These are phyloP conservation scores for Anguilla obscura DNA, from an alignment of 2,797 vertebrate genomes.

Conservation along the genomic window DNA sequence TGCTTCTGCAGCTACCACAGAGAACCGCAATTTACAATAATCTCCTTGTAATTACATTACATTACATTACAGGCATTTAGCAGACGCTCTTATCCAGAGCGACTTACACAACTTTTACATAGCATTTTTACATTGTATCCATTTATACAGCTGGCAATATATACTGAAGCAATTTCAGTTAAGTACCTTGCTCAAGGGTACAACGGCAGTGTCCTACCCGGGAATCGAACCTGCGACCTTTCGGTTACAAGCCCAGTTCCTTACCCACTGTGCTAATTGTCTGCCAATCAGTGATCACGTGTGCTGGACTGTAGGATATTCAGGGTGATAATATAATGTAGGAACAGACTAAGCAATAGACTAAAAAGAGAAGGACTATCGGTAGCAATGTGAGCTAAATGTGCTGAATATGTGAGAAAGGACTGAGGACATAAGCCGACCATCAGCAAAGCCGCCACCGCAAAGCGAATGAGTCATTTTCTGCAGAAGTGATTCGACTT, in stretches of 20 bases:
- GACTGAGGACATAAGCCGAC: background rate
- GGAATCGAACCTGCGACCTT: no score
- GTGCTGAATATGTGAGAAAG: background rate
- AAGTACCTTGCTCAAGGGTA: no score
- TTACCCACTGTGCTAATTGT: no score
- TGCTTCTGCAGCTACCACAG: background rate
- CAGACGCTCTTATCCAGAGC: no score
- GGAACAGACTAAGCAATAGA: background rate
- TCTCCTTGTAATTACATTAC: conserved; percentile 15
- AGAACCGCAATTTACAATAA: conserved; percentile 23
- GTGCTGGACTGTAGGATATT: conserved; percentile 3
- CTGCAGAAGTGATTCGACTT: conserved; percentile 46
- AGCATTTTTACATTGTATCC: no score
- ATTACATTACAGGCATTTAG: no score
- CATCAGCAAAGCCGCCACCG: conserved; percentile 41
- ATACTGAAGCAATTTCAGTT: no score
- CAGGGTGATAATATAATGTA: background rate
- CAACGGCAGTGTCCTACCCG: no score
- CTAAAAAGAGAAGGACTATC: background rate
- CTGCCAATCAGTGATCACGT: background rate
- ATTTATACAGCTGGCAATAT: no score
- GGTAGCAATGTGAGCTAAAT: background rate
- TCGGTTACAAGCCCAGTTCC: no score
- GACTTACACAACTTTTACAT: no score
- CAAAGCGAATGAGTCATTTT: conserved; percentile 57